phyloP scores from a whole-genome alignment of 2,888 invertebrate species.

The Agrochola macilenta region DNA sequence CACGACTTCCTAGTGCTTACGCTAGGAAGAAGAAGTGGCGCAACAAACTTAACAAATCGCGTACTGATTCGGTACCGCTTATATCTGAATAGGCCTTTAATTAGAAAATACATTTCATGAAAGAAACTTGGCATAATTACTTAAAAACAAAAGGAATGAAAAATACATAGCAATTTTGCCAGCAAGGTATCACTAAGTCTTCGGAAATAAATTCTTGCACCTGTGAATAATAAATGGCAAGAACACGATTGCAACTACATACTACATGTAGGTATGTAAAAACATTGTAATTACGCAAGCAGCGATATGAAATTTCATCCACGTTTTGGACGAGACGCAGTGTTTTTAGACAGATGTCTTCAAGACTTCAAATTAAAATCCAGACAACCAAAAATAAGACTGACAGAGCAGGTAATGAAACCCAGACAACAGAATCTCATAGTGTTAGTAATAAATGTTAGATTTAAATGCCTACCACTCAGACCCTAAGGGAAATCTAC shows the following conservation, averaged over 20 bases:
- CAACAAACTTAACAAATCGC: too few relatives aligned
- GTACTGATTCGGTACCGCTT: too few relatives aligned
- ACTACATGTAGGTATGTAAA: neutral
- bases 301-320: slow-evolving; percentile 16
- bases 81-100: too few relatives aligned
- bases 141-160: neutral
- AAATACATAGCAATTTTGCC: neutral
- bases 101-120: neutral
- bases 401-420: neutral
- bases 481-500: neutral
- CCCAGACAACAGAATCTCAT: neutral
- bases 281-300: slow-evolving; percentile 24
- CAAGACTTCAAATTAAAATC: neutral
- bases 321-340: slow-evolving; percentile 4
- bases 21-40: too few relatives aligned
- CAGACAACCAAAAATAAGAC: neutral
- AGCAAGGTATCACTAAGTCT: neutral
- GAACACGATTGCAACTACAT: neutral
- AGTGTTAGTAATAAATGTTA: neutral
- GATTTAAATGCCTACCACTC: neutral
- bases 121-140: neutral
- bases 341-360: slow-evolving; percentile 2
- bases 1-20: too few relatives aligned
- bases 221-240: neutral
- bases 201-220: neutral